These are phyloP conservation scores for Gila robusta DNA, from an alignment of 2,797 vertebrate species.

Conservation along the genomic window DNA sequence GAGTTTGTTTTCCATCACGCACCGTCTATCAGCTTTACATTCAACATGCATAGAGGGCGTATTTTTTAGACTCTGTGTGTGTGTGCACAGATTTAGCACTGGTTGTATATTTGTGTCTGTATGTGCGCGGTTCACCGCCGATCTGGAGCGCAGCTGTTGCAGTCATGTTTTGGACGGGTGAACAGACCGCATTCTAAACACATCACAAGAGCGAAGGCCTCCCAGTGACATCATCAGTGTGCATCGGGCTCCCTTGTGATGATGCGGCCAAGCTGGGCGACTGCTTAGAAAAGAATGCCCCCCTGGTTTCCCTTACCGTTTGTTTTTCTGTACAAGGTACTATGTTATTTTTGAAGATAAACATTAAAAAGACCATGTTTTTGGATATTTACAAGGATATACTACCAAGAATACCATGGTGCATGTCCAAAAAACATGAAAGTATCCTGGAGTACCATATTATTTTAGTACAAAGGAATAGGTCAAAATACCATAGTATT, in stretches of 20 bases:
- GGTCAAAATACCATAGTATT: neutral
- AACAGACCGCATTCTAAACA: constrained; percentile 74
- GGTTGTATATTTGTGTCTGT: constrained; percentile 45
- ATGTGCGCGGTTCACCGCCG: constrained; percentile 46
- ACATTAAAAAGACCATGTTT: neutral
- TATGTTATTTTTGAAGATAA: neutral
- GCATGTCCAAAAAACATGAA: neutral
- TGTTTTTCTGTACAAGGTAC: neutral
- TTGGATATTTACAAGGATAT: neutral
- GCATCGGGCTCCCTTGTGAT: constrained; percentile 66
- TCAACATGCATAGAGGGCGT: constrained; percentile 63
- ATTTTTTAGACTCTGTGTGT: constrained; percentile 60
- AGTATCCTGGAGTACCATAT: neutral
- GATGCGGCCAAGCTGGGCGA: constrained; percentile 64
- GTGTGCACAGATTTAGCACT: constrained; percentile 61
- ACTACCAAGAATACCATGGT: neutral
- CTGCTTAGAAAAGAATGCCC: neutral
- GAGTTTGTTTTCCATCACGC: constrained; percentile 38
- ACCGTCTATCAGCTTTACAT: constrained; percentile 38
- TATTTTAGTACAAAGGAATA: neutral
- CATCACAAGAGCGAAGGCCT: constrained; percentile 75
- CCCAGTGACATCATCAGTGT: constrained; percentile 74
- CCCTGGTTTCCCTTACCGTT: neutral
- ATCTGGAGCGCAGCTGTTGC: constrained; percentile 71
- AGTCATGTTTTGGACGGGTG: constrained; percentile 65